These are phyloP conservation scores for Dicentrarchus labrax DNA, from an alignment of 2,113 vertebrate genomes.

Conservation along the genomic window DNA sequence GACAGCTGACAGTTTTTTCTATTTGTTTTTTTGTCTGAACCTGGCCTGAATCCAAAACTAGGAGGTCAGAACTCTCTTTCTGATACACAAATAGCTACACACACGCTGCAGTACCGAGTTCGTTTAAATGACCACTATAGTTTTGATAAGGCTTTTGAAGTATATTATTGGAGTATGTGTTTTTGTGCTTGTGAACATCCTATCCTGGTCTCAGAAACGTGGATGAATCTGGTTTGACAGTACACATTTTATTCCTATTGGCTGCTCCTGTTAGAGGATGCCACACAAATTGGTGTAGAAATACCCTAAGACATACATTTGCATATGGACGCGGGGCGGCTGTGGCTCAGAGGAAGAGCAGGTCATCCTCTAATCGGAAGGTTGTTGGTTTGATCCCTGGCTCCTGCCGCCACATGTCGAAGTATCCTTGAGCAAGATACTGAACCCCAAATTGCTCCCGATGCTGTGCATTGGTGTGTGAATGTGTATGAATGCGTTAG, in stretches of 20 bases:
- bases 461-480: too few species aligned
- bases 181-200: background rate
- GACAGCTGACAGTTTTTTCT: background rate
- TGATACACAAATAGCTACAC: background rate
- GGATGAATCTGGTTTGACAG: too few species aligned
- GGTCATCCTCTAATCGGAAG: too few species aligned
- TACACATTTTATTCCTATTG: too few species aligned
- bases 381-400: too few species aligned
- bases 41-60: slow-evolving; percentile 15
- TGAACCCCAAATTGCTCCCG: too few species aligned
- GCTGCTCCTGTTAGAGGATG: too few species aligned
- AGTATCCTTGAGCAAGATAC: too few species aligned
- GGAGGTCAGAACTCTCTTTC: slow-evolving; percentile 2
- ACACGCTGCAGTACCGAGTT: background rate
- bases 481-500: too few species aligned
- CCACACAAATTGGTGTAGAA: background rate
- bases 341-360: too few species aligned
- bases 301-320: background rate
- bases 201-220: background rate
- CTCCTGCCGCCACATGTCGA: too few species aligned
- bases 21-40: background rate
- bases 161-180: background rate
- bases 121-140: background rate
- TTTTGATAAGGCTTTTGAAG: background rate
- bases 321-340: too few species aligned